These are phyloP conservation scores for Stenodera caucasica DNA, from an alignment of 2,888 invertebrate genomes.

Conservation along the genomic window DNA sequence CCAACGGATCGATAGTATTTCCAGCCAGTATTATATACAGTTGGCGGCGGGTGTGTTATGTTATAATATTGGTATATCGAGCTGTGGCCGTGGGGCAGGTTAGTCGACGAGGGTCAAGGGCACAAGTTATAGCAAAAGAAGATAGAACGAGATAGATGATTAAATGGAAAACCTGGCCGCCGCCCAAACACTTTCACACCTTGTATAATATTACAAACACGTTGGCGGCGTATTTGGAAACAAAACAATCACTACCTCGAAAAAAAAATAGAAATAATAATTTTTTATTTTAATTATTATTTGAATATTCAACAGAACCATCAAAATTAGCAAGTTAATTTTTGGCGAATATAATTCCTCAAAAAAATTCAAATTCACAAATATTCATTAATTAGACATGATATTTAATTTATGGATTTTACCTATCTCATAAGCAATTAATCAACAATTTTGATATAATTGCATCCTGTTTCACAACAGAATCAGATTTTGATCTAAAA, in stretches of 20 bases:
- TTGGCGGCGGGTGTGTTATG: constrained; percentile 28
- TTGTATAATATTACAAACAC: not conserved
- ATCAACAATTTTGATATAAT: constrained; percentile 37
- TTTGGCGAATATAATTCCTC: too few species aligned
- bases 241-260: too few species aligned
- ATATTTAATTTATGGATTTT: constrained; percentile 35
- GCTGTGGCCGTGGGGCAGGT: constrained; percentile 55
- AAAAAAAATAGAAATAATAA: too few species aligned
- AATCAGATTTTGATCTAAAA: constrained; percentile 10
- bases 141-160: not conserved
- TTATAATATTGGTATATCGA: constrained; percentile 35
- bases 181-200: constrained; percentile 46
- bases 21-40: constrained; percentile 12
- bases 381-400: too few species aligned
- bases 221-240: not conserved
- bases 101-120: constrained; percentile 53
- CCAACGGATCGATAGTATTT: not conserved
- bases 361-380: too few species aligned
- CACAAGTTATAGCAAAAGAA: constrained; percentile 32
- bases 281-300: too few species aligned
- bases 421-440: constrained; percentile 37
- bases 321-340: too few species aligned
- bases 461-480: constrained; percentile 40
- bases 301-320: too few species aligned
- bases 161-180: constrained; percentile 37